These are phyloP conservation scores for Meliscaeva auricollis DNA, from an alignment of 2,888 invertebrate species.

Conservation along the genomic window DNA sequence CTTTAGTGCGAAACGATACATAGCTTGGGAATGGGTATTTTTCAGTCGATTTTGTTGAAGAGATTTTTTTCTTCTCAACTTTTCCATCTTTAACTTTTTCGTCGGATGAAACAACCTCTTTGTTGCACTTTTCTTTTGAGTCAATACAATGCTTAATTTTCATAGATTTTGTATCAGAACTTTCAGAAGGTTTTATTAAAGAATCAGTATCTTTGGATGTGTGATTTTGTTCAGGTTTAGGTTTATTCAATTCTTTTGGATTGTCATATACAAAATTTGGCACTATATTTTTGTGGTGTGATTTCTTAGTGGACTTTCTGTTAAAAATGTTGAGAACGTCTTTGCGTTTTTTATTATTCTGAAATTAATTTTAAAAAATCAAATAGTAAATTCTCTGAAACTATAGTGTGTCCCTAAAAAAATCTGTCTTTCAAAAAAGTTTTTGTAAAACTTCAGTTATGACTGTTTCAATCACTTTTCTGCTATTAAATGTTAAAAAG, in stretches of 20 bases:
- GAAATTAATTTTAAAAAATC: too few species aligned
- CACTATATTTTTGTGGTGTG: background rate
- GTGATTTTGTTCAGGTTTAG: background rate
- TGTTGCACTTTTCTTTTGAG: background rate
- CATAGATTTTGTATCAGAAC: background rate
- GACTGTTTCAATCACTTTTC: background rate
- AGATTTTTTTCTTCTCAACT: background rate
- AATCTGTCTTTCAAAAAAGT: too few species aligned
- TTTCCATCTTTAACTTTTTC: background rate
- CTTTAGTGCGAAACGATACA: background rate
- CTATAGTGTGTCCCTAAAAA: too few species aligned
- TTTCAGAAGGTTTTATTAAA: background rate
- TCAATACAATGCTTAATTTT: background rate
- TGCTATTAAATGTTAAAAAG: too few species aligned
- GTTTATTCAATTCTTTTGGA: background rate
- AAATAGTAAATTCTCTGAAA: too few species aligned
- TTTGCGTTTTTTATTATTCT: constrained; percentile 25
- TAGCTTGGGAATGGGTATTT: background rate
- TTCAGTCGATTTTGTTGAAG: background rate
- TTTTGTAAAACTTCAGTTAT: too few species aligned
- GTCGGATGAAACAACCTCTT: background rate
- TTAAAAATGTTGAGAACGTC: background rate
- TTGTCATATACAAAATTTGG: background rate
- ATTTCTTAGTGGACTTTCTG: background rate
- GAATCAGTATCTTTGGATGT: background rate